Evolutionary conservation across 2,797 vertebrate genomes (phyloP).

Genomic region (Semotilus atromaculatus): DNA sequence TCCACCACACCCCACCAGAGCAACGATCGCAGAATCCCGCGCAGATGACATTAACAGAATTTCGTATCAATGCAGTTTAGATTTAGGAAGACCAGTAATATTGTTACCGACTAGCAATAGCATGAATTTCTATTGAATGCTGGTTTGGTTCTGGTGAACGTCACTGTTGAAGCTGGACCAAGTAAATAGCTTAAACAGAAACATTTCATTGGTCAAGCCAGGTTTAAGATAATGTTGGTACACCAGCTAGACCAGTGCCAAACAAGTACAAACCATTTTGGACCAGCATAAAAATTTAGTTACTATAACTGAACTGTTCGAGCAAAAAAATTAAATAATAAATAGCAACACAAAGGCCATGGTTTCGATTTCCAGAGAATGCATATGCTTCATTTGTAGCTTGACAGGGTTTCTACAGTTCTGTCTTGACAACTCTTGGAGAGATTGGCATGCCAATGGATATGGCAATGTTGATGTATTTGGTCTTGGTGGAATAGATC

Average conservation of each 20-base stretch:
- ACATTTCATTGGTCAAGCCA: neutral
- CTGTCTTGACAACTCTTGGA: too few species aligned
- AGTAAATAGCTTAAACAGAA: neutral
- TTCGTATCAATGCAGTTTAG: neutral
- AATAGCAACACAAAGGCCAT: neutral
- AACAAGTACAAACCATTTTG: neutral
- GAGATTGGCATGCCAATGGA: too few species aligned
- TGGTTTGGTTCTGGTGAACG: neutral
- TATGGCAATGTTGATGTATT: too few species aligned
- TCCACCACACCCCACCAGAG: slow-evolving; percentile 17
- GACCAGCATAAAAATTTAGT: neutral
- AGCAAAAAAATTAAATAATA: neutral
- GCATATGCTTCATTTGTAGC: neutral
- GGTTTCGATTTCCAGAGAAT: neutral
- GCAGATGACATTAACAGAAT: neutral
- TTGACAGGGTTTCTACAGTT: neutral
- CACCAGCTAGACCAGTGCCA: neutral
- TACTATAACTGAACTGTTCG: neutral
- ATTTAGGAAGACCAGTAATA: neutral
- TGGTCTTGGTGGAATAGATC: too few species aligned
- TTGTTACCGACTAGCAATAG: neutral
- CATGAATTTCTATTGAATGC: neutral
- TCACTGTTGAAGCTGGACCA: neutral
- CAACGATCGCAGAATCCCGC: neutral
- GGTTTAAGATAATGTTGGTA: neutral